Percentiles rank a stretch among this genome's conserved stretches.
Evolutionary conservation across 2,113 vertebrate genomes (phyloP).

Genomic region (Odocoileus virginianus): DNA sequence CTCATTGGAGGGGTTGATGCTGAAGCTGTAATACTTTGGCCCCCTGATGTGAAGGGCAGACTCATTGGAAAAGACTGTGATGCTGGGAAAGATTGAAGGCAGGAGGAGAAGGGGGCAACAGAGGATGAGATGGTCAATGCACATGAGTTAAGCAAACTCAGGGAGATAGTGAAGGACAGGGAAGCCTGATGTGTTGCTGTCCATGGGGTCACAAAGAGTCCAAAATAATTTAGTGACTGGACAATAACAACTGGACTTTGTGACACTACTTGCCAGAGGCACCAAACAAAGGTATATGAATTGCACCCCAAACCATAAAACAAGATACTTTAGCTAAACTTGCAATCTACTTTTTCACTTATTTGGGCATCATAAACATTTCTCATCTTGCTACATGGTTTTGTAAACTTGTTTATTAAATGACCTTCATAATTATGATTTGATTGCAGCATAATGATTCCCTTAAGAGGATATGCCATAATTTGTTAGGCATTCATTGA

Average conservation of each 20-base stretch:
- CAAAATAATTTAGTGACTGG: neutral
- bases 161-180: neutral
- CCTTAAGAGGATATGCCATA: conserved; percentile 45
- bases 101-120: neutral
- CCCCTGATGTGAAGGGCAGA: neutral
- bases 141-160: neutral
- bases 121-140: neutral
- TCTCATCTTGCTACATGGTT: neutral
- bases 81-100: neutral
- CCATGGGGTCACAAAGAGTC: neutral
- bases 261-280: neutral
- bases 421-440: conserved; percentile 38
- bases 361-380: neutral
- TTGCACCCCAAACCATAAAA: neutral
- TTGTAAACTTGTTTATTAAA: conserved; percentile 49
- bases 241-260: neutral
- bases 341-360: neutral
- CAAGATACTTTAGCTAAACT: neutral
- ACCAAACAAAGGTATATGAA: neutral
- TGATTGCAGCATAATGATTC: conserved; percentile 37
- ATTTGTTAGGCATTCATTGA: conserved; percentile 55
- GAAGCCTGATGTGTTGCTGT: neutral
- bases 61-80: neutral
- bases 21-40: neutral
- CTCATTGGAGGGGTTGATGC: neutral